These are phyloP conservation scores for Aplidium turbinatum DNA, from an alignment of 23 tunicate genomes.

Conservation along the genomic window DNA sequence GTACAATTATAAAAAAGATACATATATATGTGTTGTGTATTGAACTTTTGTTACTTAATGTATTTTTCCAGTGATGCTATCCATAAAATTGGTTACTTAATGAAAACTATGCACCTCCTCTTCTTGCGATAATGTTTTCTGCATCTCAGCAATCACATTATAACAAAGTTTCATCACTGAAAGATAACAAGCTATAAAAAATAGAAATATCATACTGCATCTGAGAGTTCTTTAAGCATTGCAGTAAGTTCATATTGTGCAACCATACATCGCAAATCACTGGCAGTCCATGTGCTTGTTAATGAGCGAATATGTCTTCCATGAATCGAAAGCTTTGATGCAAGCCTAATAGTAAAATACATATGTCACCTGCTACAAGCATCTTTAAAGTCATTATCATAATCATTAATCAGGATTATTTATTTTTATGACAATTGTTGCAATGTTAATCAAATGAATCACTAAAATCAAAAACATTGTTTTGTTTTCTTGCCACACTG, in stretches of 20 bases:
- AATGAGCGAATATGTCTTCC: conserved; percentile 62
- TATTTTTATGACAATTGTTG: not conserved
- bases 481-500: too few species aligned
- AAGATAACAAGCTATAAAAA: not conserved
- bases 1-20: too few species aligned
- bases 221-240: conserved; percentile 66
- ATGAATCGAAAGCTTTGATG: conserved; percentile 68
- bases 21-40: too few species aligned
- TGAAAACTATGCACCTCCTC: too few species aligned
- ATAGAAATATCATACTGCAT: conserved; percentile 45
- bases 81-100: too few species aligned
- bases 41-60: too few species aligned
- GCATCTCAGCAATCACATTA: too few species aligned
- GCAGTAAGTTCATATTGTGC: conserved; percentile 67
- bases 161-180: not conserved
- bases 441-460: too few species aligned
- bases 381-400: not conserved
- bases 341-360: conserved; percentile 38
- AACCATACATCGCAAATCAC: conserved; percentile 48
- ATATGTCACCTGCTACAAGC: not conserved
- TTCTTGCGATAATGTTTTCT: too few species aligned
- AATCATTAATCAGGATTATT: not conserved
- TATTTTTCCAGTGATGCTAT: too few species aligned
- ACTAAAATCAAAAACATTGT: too few species aligned
- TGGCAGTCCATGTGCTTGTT: conserved; percentile 46